These are phyloP conservation scores for Antennarius striatus DNA, from an alignment of 2,113 vertebrate species.

Conservation along the genomic window DNA sequence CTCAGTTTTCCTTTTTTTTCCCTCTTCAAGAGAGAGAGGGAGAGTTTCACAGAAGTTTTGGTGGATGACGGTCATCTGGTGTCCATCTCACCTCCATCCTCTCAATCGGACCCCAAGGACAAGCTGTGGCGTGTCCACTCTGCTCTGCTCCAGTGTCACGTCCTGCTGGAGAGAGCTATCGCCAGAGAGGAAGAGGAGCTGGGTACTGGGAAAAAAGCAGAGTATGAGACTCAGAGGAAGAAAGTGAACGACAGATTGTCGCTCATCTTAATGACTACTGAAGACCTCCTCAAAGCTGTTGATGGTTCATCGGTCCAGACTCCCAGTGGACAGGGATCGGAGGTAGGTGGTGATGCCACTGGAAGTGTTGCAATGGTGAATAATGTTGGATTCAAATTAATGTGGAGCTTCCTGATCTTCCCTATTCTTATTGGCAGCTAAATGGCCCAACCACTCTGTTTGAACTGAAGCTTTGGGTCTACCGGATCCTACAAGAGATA, in stretches of 20 bases:
- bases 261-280: constrained; percentile 55
- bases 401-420: not conserved
- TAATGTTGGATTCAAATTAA: not conserved
- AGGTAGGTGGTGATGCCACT: constrained; percentile 48
- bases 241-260: constrained; percentile 68
- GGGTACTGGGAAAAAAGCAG: constrained; percentile 25
- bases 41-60: constrained; percentile 48
- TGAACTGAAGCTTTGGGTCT: constrained; percentile 75
- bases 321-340: constrained; percentile 36
- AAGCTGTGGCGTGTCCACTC: constrained; percentile 70
- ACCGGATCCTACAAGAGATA: constrained; percentile 72
- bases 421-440: constrained; percentile 42
- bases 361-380: not conserved
- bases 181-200: constrained; percentile 67
- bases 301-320: constrained; percentile 38
- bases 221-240: constrained; percentile 68
- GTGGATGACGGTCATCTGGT: constrained; percentile 59
- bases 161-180: constrained; percentile 71
- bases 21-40: constrained; percentile 64
- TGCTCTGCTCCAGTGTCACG: constrained; percentile 71
- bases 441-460: constrained; percentile 48
- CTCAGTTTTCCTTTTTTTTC: not conserved
- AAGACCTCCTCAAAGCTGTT: constrained; percentile 61
- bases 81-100: constrained; percentile 61
- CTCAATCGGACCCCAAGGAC: constrained; percentile 67